Conservation (phyloP, 2,797 vertebrate species). For the Tinamus major region DNA sequence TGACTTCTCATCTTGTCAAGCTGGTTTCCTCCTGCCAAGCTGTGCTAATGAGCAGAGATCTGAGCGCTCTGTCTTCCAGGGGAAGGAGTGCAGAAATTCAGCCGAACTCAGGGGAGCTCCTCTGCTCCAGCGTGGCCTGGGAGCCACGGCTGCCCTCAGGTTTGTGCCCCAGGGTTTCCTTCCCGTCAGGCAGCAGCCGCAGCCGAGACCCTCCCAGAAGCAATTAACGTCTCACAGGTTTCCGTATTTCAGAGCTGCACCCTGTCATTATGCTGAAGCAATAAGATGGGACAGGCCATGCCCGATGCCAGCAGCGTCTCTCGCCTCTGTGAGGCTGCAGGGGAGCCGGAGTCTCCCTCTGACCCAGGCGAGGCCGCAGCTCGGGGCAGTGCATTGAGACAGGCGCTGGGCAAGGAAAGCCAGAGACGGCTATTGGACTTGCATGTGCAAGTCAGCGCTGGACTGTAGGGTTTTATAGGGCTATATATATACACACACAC, state of each 20-base stretch:
- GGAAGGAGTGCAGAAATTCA: neutral
- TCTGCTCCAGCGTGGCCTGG: neutral
- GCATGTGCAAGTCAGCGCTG: neutral
- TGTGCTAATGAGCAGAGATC: conserved; percentile 21
- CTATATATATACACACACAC: no score
- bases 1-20: neutral
- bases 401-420: neutral
- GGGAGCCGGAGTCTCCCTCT: neutral
- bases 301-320: neutral
- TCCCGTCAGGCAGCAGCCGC: neutral
- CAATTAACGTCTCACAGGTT: conserved; percentile 41
- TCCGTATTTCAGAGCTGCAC: neutral
- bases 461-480: neutral
- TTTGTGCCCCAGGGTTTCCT: conserved; percentile 21
- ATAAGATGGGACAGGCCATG: neutral
- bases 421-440: neutral
- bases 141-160: neutral
- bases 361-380: neutral
- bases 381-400: neutral
- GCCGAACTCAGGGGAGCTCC: neutral
- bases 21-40: neutral
- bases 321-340: neutral
- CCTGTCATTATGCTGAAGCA: neutral
- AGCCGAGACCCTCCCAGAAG: conserved; percentile 27
- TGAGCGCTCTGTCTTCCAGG: neutral